These are phyloP conservation scores for Drosophila nr. perissopoda DNA, from an alignment of 2,888 invertebrate species.

Conservation along the genomic window DNA sequence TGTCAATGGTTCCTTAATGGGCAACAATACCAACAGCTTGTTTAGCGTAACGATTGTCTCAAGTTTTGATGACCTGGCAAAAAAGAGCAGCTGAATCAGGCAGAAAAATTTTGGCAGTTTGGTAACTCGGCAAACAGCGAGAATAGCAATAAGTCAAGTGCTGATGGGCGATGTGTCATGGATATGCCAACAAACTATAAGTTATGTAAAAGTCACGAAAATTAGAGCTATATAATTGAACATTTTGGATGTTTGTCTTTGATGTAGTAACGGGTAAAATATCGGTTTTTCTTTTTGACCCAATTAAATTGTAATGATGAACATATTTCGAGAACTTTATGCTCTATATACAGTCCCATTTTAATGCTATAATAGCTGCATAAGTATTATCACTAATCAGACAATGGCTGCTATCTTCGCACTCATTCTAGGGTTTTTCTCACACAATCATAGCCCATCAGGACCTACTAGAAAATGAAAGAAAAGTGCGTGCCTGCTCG, in stretches of 20 bases:
- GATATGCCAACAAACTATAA: not conserved
- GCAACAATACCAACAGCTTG: slow-evolving; percentile 10
- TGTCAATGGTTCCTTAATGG: slow-evolving; percentile 28
- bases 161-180: too few relatives aligned
- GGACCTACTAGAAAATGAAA: not conserved
- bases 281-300: not conserved
- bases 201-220: not conserved
- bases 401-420: not conserved
- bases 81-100: not conserved
- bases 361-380: not conserved
- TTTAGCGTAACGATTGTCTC: slow-evolving; percentile 22
- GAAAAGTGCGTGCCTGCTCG: too few relatives aligned
- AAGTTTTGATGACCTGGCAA: not conserved
- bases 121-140: not conserved
- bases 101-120: not conserved
- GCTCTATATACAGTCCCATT: not conserved
- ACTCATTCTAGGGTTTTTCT: not conserved
- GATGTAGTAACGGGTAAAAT: not conserved
- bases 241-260: not conserved
- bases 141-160: not conserved
- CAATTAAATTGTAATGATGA: not conserved
- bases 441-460: not conserved
- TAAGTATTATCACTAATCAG: not conserved
- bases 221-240: not conserved
- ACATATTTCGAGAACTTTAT: not conserved